Conservation (phyloP, 2,113 vertebrate genomes). For the Argyrosomus japonicus region DNA sequence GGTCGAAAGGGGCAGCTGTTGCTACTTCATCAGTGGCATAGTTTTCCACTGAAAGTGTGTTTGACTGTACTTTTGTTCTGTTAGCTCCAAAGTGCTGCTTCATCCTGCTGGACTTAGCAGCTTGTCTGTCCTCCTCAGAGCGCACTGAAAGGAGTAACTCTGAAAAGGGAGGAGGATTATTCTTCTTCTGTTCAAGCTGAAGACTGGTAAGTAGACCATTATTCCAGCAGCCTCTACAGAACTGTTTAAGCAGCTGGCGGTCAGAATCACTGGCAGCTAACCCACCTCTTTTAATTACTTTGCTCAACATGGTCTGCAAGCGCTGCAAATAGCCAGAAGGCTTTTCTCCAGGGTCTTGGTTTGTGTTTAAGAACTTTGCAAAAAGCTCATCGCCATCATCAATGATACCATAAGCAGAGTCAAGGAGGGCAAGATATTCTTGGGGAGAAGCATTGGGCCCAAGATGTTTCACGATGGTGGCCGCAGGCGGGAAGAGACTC, state of each 20-base stretch:
- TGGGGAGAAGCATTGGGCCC: background rate
- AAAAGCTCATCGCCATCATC: background rate
- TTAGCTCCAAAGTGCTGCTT: background rate
- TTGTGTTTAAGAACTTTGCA: background rate
- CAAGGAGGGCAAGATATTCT: background rate
- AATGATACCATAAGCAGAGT: conserved; percentile 6
- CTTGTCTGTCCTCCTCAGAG: background rate
- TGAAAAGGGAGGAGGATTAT: too few relatives aligned
- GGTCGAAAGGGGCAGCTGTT: background rate
- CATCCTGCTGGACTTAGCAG: background rate
- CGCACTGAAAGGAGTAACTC: background rate
- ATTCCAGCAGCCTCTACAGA: too few relatives aligned
- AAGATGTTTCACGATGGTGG: background rate
- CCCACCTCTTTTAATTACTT: conserved; percentile 1
- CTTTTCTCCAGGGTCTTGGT: background rate
- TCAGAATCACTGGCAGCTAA: background rate
- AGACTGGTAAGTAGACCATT: too few relatives aligned
- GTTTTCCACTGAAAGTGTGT: too few relatives aligned
- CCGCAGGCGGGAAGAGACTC: background rate
- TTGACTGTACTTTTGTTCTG: too few relatives aligned
- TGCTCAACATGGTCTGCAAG: background rate
- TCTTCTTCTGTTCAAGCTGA: too few relatives aligned
- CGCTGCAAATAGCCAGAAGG: background rate
- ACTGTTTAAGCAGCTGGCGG: too few relatives aligned
- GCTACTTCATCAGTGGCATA: background rate